phyloP scores from a whole-genome alignment of 2,888 invertebrate species.

The Latrodectus elegans region DNA sequence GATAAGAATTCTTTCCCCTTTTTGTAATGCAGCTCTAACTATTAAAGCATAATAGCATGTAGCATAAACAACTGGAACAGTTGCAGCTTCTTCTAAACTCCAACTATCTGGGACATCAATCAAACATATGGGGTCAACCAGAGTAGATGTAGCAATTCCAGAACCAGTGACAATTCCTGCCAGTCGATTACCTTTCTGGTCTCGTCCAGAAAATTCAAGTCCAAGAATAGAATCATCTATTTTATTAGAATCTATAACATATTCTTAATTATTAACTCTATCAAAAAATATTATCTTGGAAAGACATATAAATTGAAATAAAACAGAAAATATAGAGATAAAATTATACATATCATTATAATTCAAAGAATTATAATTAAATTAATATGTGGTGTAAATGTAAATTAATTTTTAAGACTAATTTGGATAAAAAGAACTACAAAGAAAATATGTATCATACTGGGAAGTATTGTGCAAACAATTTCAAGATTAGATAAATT shows the following conservation, averaged over 20 bases:
- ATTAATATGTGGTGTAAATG: too few relatives aligned
- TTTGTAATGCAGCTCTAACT: constrained; percentile 88
- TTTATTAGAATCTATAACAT: background rate
- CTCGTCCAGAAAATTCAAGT: constrained; percentile 92
- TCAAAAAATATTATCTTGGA: background rate
- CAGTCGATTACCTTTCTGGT: constrained; percentile 79
- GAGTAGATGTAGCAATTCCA: constrained; percentile 90
- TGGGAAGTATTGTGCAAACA: too few relatives aligned
- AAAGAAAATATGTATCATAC: too few relatives aligned
- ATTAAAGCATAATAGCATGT: constrained; percentile 91
- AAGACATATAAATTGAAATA: too few relatives aligned
- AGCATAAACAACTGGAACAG: constrained; percentile 93
- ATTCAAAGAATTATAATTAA: too few relatives aligned
- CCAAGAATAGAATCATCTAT: constrained; percentile 83
- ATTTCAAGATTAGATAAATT: too few relatives aligned
- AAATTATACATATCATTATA: too few relatives aligned
- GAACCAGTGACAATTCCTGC: constrained; percentile 94
- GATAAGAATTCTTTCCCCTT: constrained; percentile 89
- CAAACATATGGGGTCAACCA: constrained; percentile 83
- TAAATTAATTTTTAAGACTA: too few relatives aligned
- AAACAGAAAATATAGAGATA: too few relatives aligned
- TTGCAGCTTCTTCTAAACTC: constrained; percentile 94
- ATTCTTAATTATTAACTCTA: too few relatives aligned
- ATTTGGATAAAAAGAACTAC: too few relatives aligned
- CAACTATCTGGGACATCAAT: constrained; percentile 92